phyloP scores from a whole-genome alignment of 2,113 vertebrate genomes.

The Catharus minimus region DNA sequence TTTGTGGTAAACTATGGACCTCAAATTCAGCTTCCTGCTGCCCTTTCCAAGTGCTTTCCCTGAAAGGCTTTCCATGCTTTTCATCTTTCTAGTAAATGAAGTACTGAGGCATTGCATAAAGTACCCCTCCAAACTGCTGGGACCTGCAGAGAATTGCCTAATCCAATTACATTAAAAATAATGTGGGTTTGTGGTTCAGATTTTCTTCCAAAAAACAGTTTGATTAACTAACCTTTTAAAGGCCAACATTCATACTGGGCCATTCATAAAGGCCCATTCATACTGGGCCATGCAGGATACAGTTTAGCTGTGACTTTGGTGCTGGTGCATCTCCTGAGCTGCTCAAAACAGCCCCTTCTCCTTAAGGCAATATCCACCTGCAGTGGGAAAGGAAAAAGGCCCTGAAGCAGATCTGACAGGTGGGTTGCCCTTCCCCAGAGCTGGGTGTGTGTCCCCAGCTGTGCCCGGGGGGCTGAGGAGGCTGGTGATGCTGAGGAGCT shows the following conservation, averaged over 20 bases:
- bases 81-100: background rate
- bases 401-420: background rate
- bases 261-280: background rate
- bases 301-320: background rate
- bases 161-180: background rate
- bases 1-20: background rate
- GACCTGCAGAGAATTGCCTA: background rate
- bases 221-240: background rate
- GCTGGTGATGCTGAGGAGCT: background rate
- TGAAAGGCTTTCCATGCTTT: background rate
- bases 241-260: background rate
- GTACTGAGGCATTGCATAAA: background rate
- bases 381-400: background rate
- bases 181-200: background rate
- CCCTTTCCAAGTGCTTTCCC: background rate
- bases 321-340: fast-evolving
- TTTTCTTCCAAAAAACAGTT: background rate
- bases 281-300: background rate
- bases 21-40: background rate
- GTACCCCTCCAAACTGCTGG: background rate
- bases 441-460: background rate
- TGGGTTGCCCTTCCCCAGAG: background rate
- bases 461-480: too few species aligned
- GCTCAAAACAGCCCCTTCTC: background rate
- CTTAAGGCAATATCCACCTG: background rate